Evolutionary conservation across 2,888 invertebrate genomes (phyloP).

Genomic region (Cheilosia vernalis): DNA sequence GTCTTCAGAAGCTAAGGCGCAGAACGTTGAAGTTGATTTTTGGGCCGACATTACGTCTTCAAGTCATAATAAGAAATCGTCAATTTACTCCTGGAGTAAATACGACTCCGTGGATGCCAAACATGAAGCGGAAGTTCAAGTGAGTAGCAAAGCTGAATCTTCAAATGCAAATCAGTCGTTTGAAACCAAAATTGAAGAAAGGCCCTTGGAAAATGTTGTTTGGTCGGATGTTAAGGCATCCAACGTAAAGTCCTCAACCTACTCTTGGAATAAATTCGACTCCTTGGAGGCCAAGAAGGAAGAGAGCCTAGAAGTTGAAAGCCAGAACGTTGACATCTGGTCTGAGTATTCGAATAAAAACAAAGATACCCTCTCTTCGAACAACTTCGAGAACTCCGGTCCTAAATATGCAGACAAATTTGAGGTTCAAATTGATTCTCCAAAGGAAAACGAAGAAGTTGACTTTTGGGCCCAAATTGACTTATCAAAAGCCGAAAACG

Average conservation of each 20-base stretch:
- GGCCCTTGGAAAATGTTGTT: too few species aligned
- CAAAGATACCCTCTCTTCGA: background rate
- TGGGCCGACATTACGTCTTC: background rate
- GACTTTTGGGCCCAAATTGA: constrained; percentile 75
- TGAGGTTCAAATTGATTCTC: constrained; percentile 16
- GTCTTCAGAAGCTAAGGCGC: background rate
- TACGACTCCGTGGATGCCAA: constrained; percentile 31
- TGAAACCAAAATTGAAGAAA: constrained; percentile 7
- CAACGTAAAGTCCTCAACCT: background rate
- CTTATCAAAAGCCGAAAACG: constrained; percentile 78
- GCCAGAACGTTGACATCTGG: too few species aligned
- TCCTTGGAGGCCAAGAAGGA: background rate
- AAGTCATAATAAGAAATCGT: background rate
- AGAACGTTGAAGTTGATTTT: background rate
- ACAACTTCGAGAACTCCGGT: background rate
- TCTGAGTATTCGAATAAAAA: background rate
- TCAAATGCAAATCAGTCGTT: background rate
- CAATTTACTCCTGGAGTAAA: background rate
- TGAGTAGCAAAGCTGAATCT: constrained; percentile 77
- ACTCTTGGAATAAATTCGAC: background rate
- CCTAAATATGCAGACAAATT: constrained; percentile 48
- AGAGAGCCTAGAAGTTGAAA: background rate
- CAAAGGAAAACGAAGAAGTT: background rate
- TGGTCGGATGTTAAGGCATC: too few species aligned
- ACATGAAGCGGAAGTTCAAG: constrained; percentile 74